phyloP scores from a whole-genome alignment of 2,888 invertebrate species.

The Selenia dentaria region DNA sequence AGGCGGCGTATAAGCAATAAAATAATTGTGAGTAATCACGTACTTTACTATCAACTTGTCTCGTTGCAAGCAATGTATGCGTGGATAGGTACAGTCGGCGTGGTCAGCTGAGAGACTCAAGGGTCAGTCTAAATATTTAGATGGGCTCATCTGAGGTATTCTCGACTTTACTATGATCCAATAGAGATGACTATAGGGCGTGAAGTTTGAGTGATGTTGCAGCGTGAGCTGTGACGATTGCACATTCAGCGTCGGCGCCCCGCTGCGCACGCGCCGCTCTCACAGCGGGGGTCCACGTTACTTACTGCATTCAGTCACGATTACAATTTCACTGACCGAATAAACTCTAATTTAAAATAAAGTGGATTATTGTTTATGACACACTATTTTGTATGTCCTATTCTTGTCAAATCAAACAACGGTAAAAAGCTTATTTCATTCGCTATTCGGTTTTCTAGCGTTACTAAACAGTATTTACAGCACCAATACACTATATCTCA shows the following conservation, averaged over 20 bases:
- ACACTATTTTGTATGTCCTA: conserved; percentile 21
- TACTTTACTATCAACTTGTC: conserved; percentile 54
- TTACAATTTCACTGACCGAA: conserved; percentile 66
- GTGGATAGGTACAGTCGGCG: conserved; percentile 9
- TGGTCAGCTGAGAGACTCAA: conserved; percentile 15
- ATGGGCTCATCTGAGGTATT: conserved; percentile 7
- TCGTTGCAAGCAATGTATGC: conserved; percentile 32
- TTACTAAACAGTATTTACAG: conserved; percentile 24
- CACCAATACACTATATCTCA: conserved; percentile 26
- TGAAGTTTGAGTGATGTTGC: conserved; percentile 20
- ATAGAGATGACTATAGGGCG: conserved; percentile 19
- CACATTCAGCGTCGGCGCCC: conserved; percentile 52
- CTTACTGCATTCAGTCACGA: conserved; percentile 74
- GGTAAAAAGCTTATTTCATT: conserved; percentile 30
- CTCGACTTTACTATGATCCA: conserved; percentile 23
- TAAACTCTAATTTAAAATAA: conserved; percentile 57
- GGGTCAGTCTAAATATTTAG: conserved; percentile 5
- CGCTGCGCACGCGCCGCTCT: conserved; percentile 60
- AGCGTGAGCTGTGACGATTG: conserved; percentile 36
- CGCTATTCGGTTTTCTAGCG: conserved; percentile 26
- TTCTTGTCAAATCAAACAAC: conserved; percentile 40
- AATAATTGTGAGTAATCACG: conserved; percentile 57
- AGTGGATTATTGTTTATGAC: conserved; percentile 42
- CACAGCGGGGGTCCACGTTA: conserved; percentile 61
- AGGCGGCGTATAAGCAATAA: conserved; percentile 46